Evolutionary conservation across 2,888 invertebrate genomes (phyloP), one percentile per base, ranked within the genome.

Genomic region (Disparrhopalites patrizii): DNA sequence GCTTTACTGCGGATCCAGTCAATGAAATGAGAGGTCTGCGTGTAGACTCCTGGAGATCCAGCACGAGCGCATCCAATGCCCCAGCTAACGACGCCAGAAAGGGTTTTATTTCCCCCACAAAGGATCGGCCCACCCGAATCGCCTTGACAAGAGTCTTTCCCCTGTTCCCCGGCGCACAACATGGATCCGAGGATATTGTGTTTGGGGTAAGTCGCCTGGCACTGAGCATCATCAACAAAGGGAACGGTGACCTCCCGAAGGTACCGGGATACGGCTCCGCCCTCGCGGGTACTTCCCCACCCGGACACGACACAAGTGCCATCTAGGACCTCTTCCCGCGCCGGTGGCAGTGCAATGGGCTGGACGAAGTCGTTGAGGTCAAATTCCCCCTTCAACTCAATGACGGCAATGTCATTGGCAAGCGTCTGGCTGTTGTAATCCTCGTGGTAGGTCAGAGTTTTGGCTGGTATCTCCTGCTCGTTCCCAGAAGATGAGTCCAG

Each of bases 51-150:
- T 28, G 60, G 60, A 18, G 3, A 60, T 28, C 60, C 60, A 1
- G 36, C 60, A 10, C 31, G 28, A 30, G 47, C 60, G 23, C 60
- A 60, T 25, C 60, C 60, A 60, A 15, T 18, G 1, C 60, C 60
- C 60, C 60, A 60, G 31, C 60, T 60, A 4, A 60, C 60, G 30
- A 60, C 28, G 47, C 60, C 60, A 30, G 38, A 28, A 7, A 60
- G 28, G n/a, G 30, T 60, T 23, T 18, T 20, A 15, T 40, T 60
- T n/a, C 23, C 28, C 30, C 58, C 58, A 20, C 60, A 60, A 23
- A 43, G 25, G 27, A 60, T 27, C 30, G 60, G 60, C 30, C 60
- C 60, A 60, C 60, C 60, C n/a, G 60, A 43, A 31, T 60, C 60
- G n/a, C 60, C 60, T 47, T 47, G 47, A 25, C 60, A 60, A n/a